phyloP scores from a whole-genome alignment of 2,113 vertebrate genomes.

The Neopipo cinnamomea region DNA sequence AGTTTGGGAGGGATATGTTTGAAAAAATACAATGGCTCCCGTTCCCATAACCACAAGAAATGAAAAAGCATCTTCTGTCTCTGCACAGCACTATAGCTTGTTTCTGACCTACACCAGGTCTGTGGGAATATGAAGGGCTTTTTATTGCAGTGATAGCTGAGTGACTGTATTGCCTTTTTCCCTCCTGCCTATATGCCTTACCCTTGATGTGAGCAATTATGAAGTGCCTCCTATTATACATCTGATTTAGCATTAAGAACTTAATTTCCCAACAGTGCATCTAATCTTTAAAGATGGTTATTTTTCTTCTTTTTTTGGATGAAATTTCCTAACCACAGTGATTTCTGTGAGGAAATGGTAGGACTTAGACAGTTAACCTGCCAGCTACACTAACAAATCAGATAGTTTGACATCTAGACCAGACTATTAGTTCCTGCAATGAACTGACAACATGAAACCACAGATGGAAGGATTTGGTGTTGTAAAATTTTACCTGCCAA shows the following conservation, averaged over 20 bases:
- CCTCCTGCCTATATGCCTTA: background rate
- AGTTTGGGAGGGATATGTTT: background rate
- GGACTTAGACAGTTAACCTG: slow-evolving; percentile 28
- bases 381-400: slow-evolving; percentile 58
- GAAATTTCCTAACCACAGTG: background rate
- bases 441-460: slow-evolving; percentile 32
- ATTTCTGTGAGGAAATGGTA: background rate
- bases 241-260: slow-evolving; percentile 15
- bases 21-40: background rate
- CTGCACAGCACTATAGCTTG: background rate
- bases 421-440: slow-evolving; percentile 43
- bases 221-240: background rate
- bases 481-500: slow-evolving; percentile 47
- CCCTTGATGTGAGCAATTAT: background rate
- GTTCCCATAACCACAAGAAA: background rate
- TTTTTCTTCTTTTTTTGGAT: background rate
- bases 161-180: background rate
- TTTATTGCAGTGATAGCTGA: background rate
- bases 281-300: slow-evolving; percentile 29
- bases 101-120: background rate
- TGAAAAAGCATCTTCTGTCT: background rate
- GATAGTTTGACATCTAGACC: slow-evolving; percentile 24
- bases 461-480: slow-evolving; percentile 50
- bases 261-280: background rate
- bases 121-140: background rate